A percentile compares a stretch with the other conserved stretches of the same genome.
Conservation (phyloP, 1,140 invertebrate genomes). For the Papilio xuthus region DNA sequence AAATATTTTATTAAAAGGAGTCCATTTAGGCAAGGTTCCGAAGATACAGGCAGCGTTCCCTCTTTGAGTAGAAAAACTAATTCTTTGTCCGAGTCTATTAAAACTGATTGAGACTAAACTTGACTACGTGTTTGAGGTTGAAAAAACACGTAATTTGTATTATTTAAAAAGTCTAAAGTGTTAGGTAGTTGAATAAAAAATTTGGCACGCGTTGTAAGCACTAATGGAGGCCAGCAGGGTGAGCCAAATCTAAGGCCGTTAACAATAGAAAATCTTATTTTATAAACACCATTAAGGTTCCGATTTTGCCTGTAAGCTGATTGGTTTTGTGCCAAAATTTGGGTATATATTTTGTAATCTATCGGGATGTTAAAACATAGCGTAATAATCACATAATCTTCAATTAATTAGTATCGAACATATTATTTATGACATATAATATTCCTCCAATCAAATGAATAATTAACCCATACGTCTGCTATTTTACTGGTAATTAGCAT, state of each 20-base stretch:
- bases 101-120: no score
- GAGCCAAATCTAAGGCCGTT: slow-evolving; percentile 24
- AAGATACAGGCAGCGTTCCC: no score
- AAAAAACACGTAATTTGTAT: neutral
- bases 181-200: neutral
- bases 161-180: neutral
- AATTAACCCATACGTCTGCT: no score
- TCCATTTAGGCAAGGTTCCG: no score
- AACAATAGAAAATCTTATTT: slow-evolving; percentile 27
- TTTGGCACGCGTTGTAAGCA: slow-evolving; percentile 7
- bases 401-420: neutral
- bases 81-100: no score
- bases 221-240: slow-evolving; percentile 19
- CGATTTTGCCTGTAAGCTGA: slow-evolving; percentile 20
- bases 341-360: neutral
- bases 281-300: slow-evolving; percentile 15
- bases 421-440: no score
- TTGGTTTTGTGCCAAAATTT: slow-evolving; percentile 18
- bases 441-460: no score
- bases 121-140: neutral
- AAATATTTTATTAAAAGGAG: no score
- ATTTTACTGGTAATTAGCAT: no score
- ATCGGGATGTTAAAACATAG: neutral
- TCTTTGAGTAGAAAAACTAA: no score
- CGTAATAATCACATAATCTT: neutral